Conservation (phyloP, 2,797 vertebrate species). For the Varecia variegata region DNA sequence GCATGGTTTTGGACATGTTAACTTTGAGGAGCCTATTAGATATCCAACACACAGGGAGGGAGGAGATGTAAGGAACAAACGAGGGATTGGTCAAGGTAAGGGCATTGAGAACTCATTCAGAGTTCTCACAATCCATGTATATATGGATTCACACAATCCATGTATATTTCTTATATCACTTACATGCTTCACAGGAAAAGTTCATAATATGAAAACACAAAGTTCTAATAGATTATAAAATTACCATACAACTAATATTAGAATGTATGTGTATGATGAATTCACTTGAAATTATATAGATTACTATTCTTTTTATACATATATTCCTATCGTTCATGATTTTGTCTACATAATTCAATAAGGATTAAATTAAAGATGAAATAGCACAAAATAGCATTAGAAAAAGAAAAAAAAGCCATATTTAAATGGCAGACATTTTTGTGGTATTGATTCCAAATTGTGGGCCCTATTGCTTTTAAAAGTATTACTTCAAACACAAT, state of each 20-base stretch:
- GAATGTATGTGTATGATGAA: slow-evolving; percentile 59
- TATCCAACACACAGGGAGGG: background rate
- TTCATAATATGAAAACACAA: background rate
- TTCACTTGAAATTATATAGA: slow-evolving; percentile 53
- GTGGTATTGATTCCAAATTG: slow-evolving; percentile 67
- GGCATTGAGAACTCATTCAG: background rate
- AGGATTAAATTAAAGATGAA: slow-evolving; percentile 80
- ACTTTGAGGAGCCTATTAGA: background rate
- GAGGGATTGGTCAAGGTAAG: background rate
- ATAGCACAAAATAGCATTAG: slow-evolving; percentile 41
- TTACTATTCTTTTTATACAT: slow-evolving; percentile 22
- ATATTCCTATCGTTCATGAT: slow-evolving; percentile 35
- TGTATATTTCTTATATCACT: background rate
- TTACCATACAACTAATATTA: background rate
- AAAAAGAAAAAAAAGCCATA: slow-evolving; percentile 53
- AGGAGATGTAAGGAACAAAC: background rate
- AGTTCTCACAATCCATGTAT: background rate
- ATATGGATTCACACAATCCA: too few relatives aligned
- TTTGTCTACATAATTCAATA: slow-evolving; percentile 71
- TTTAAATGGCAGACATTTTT: slow-evolving; percentile 79
- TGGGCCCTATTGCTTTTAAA: slow-evolving; percentile 73
- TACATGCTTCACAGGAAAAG: background rate
- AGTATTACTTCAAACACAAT: slow-evolving; percentile 79
- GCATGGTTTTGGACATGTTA: background rate
- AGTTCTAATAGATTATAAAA: background rate